These are phyloP conservation scores for Fringilla coelebs DNA, from an alignment of 2,797 vertebrate species.

Conservation along the genomic window DNA sequence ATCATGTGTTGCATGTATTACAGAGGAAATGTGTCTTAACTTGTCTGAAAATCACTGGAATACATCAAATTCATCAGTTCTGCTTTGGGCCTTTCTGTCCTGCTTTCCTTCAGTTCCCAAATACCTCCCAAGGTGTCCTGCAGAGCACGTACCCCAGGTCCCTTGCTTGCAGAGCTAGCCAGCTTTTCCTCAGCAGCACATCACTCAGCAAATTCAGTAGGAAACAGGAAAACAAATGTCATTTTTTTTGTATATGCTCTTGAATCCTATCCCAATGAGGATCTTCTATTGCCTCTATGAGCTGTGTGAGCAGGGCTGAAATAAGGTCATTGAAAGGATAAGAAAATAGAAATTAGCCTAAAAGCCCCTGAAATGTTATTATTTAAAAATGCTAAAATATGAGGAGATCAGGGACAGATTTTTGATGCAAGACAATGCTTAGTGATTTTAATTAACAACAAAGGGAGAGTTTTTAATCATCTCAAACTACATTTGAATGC, in stretches of 20 bases:
- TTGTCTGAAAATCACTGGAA: not conserved
- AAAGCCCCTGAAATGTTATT: not conserved
- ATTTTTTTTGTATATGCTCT: not conserved
- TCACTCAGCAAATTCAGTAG: conserved; percentile 6
- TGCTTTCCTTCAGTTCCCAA: not conserved
- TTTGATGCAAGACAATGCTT: not conserved
- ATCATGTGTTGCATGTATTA: not conserved
- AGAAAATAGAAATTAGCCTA: not conserved
- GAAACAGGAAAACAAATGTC: not conserved
- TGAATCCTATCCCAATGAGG: not conserved
- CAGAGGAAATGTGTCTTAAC: not conserved
- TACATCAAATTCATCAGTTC: not conserved
- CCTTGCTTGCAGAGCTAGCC: not conserved
- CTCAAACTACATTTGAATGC: not conserved
- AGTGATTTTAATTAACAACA: not conserved
- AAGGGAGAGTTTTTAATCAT: not conserved
- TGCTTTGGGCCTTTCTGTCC: not conserved
- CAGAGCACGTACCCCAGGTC: not conserved
- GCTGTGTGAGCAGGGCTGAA: not conserved
- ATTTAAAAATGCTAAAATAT: not conserved
- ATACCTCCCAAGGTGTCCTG: not conserved
- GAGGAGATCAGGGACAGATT: not conserved
- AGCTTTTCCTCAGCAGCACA: conserved; percentile 24
- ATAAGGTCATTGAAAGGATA: not conserved
- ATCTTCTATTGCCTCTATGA: not conserved